phyloP scores from a whole-genome alignment of 2,888 invertebrate genomes.

The Leptinotarsa rubiginosa region DNA sequence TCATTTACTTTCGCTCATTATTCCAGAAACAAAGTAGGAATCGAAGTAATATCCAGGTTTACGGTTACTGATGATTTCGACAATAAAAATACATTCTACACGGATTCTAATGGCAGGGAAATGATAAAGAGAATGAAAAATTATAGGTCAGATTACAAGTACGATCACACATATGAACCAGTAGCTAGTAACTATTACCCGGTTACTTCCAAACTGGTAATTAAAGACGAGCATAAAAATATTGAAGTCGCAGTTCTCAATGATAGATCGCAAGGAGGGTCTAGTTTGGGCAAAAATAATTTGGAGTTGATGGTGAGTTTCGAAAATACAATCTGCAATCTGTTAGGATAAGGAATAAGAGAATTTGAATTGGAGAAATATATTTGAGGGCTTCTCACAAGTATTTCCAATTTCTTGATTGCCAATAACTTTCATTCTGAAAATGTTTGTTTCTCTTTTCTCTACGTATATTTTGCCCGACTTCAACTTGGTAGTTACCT shows the following conservation, averaged over 20 bases:
- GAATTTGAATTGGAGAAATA: too few relatives aligned
- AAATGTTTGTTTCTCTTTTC: too few relatives aligned
- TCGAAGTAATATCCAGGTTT: constrained; percentile 30
- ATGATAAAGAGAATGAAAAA: constrained; percentile 72
- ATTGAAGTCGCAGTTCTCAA: constrained; percentile 69
- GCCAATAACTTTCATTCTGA: too few relatives aligned
- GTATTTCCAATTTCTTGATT: too few relatives aligned
- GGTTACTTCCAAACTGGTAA: constrained; percentile 74
- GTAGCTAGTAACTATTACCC: constrained; percentile 82
- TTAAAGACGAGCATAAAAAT: constrained; percentile 67
- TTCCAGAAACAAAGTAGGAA: constrained; percentile 22
- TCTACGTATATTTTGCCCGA: too few relatives aligned
- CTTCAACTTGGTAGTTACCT: too few relatives aligned
- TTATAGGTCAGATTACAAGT: constrained; percentile 72
- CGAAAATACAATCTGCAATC: neutral
- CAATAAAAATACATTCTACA: constrained; percentile 70
- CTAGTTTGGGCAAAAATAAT: constrained; percentile 69
- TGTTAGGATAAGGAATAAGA: neutral
- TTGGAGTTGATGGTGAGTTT: constrained; percentile 75
- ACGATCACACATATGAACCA: constrained; percentile 66
- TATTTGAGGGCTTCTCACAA: too few relatives aligned
- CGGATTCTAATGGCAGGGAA: constrained; percentile 84
- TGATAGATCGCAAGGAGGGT: constrained; percentile 74
- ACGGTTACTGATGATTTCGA: constrained; percentile 44
- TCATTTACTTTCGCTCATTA: neutral